A percentile compares a stretch with the other conserved stretches of the same genome.
Evolutionary conservation across 2,888 invertebrate genomes (phyloP).

Genomic region (Rhogogaster chlorosoma): DNA sequence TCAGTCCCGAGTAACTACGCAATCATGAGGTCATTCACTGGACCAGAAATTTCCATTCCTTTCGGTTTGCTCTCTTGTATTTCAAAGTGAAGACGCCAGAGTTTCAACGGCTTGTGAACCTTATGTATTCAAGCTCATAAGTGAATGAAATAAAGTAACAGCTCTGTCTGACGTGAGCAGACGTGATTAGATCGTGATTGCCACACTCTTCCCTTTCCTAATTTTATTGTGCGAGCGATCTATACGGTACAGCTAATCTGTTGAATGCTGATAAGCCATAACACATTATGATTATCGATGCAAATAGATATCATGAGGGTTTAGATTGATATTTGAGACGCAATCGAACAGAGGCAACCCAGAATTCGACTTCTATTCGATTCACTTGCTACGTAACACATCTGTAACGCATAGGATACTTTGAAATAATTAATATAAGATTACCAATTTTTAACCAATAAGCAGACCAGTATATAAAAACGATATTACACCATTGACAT

Average conservation of each 20-base stretch:
- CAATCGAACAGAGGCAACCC: neutral
- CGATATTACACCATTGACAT: no score
- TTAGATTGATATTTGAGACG: neutral
- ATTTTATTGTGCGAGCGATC: neutral
- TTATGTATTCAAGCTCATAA: no score
- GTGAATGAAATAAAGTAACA: no score
- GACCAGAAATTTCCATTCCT: neutral
- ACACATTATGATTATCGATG: no score
- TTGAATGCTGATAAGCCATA: no score
- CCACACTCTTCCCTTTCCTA: neutral
- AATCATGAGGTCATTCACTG: neutral
- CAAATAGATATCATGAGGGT: neutral
- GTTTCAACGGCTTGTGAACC: no score
- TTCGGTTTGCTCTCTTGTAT: no score
- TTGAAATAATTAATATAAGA: neutral
- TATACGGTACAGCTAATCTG: neutral
- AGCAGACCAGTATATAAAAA: neutral
- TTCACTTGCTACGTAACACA: neutral
- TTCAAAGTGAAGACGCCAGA: no score
- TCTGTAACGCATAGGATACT: neutral
- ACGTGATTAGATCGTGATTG: neutral
- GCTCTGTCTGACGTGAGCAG: no score
- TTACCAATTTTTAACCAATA: neutral
- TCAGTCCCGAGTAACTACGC: neutral
- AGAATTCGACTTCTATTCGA: neutral